Evolutionary conservation across 2,888 invertebrate genomes (phyloP).

Genomic region (Parnassius orleans): DNA sequence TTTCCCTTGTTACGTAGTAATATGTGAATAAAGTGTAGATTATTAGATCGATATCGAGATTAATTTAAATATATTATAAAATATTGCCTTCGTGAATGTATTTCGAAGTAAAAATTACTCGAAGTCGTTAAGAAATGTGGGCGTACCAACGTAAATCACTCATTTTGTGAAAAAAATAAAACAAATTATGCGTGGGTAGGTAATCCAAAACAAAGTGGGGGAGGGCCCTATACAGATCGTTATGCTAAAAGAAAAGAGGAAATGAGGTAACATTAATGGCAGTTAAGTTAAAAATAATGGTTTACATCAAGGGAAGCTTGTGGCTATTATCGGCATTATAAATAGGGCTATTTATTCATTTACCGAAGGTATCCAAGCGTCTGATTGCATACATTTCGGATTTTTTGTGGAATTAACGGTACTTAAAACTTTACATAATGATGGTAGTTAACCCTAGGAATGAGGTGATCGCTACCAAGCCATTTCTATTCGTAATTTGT

Average conservation of each 20-base stretch:
- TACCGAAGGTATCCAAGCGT: too few relatives aligned
- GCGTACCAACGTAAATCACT: constrained; percentile 31
- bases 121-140: not conserved
- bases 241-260: constrained; percentile 33
- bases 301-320: constrained; percentile 32
- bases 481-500: too few relatives aligned
- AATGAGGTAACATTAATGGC: constrained; percentile 40
- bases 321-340: constrained; percentile 23
- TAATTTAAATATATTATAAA: not conserved
- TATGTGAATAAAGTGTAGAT: not conserved
- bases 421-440: too few relatives aligned
- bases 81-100: not conserved
- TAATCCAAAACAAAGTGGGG: constrained; percentile 39
- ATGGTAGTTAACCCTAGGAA: too few relatives aligned
- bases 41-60: not conserved
- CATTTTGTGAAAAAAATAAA: constrained; percentile 33
- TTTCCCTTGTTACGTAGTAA: not conserved
- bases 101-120: too few relatives aligned
- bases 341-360: constrained; percentile 15
- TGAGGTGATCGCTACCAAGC: too few relatives aligned
- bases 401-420: too few relatives aligned
- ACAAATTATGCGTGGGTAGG: constrained; percentile 34
- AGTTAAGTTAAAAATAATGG: constrained; percentile 43
- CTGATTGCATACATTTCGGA: too few relatives aligned
- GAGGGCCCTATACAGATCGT: constrained; percentile 36